Percentiles rank a stretch among this genome's conserved stretches.
Conservation (phyloP, 2,888 invertebrate species). For the Caenorhabditis sp. region DNA sequence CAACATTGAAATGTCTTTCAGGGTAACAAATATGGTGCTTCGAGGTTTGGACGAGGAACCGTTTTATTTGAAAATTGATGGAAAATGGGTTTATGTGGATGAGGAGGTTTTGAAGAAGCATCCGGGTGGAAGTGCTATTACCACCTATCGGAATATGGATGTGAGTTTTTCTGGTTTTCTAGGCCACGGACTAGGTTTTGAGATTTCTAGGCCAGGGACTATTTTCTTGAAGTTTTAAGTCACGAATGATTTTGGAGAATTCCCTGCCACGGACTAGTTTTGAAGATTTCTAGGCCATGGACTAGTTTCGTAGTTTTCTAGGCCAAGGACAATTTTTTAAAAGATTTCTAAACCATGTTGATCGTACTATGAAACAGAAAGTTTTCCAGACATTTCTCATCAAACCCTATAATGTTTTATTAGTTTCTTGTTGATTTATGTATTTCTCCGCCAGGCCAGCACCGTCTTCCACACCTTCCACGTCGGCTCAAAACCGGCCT, state of each 20-base stretch:
- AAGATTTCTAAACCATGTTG: not conserved
- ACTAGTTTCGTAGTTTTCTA: not conserved
- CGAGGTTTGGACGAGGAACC: constrained; percentile 60
- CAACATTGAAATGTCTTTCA: not conserved
- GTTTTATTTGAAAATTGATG: constrained; percentile 65
- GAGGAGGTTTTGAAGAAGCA: constrained; percentile 59
- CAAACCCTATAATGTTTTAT: not conserved
- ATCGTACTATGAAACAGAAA: too few relatives aligned
- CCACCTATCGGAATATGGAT: constrained; percentile 65
- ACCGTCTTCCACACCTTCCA: constrained; percentile 70
- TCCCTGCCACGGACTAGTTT: too few relatives aligned
- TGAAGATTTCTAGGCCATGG: too few relatives aligned
- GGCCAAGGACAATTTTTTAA: not conserved
- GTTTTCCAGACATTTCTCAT: not conserved
- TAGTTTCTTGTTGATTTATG: not conserved
- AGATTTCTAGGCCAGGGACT: too few relatives aligned
- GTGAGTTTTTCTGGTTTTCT: constrained; percentile 16
- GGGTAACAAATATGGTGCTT: constrained; percentile 55
- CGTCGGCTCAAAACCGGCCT: constrained; percentile 62
- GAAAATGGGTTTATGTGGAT: constrained; percentile 64
- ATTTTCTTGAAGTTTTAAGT: not conserved
- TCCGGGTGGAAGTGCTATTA: constrained; percentile 67
- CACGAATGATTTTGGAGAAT: too few relatives aligned
- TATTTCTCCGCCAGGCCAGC: constrained; percentile 51
- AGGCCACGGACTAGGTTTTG: too few relatives aligned